phyloP scores from a whole-genome alignment of 1,140 invertebrate genomes.

The Microplitis demolitor region DNA sequence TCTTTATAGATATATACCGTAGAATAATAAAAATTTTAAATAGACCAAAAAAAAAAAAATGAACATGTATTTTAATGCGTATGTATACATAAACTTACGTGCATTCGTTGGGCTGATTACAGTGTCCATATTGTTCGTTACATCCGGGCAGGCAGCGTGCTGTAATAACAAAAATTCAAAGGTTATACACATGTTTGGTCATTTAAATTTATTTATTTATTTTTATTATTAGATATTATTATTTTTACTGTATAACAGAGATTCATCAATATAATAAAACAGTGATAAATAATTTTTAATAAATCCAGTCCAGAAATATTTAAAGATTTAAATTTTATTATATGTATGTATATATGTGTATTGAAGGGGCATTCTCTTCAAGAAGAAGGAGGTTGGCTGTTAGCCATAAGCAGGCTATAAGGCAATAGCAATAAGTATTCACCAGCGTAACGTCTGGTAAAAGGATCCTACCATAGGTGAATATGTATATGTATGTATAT shows the following conservation, averaged over 20 bases:
- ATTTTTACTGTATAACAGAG: no score
- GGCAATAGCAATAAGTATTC: background rate
- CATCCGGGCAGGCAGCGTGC: constrained; percentile 91
- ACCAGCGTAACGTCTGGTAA: background rate
- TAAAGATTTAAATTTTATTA: no score
- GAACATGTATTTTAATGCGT: background rate
- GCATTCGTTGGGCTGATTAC: constrained; percentile 92
- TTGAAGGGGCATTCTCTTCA: no score
- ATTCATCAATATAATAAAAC: no score
- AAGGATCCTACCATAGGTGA: background rate
- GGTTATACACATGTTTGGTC: constrained; percentile 39
- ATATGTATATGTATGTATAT: background rate
- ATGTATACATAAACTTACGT: constrained; percentile 74
- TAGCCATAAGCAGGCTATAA: background rate
- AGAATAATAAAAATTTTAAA: background rate
- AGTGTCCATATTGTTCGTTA: constrained; percentile 86
- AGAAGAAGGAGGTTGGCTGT: background rate
- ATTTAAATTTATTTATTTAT: no score
- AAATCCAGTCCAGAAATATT: no score
- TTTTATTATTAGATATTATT: no score
- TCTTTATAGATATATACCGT: background rate
- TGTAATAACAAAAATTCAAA: constrained; percentile 71
- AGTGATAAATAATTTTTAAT: no score
- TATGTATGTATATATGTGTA: no score
- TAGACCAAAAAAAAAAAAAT: background rate